Evolutionary conservation across 37 sponge, comb jelly and placozoan species (phyloP), one percentile per base, ranked within the genome.

Genomic region (Crambe crambe): DNA sequence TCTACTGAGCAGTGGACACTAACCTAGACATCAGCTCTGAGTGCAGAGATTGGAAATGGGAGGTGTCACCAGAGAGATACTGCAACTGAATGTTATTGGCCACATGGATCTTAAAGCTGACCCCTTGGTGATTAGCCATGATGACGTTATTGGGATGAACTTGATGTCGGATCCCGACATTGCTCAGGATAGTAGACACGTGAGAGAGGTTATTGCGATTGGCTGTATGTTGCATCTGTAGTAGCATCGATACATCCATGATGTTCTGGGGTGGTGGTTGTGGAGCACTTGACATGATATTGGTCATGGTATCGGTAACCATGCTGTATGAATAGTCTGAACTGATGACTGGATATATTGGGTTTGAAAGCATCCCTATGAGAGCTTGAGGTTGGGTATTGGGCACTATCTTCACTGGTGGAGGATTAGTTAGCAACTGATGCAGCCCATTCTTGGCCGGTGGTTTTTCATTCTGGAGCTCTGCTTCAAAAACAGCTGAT

Each of bases 11-110:
- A 65, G 43, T 35, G n/a, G 71, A 22, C 2, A 8, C 43, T 42
- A 73, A 35, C 30, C 36, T 47, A 42, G 34, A 31, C 2, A 26
- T 68, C n/a, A 91, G 72, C 31, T 86, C 54, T 30, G 84, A 27
- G 75, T 84, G 80, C 26, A 91, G 74, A 68, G 60, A 74, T 47
- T 87, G 72, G 57, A 81, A 87, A n/a, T 75, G 76, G n/a, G 61
- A 3, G 5, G 87, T 21, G 40, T 87, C 87, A 20, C 87, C 87
- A 44, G 70, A 68, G 0, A 91, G 34, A 51, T 83, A 86, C 68
- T 86, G 87, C 67, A 83, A 42, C 56, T 91, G 92, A 30, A 91
- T 81, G 2, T 83, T 77, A 31, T 72, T 68, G 27, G 68, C 36
- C 15, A 90, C 69, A 10, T 30, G 25, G 23, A 87, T 86, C 58